These are phyloP conservation scores for Chaetophractus vellerosus DNA, from an alignment of 2,797 vertebrate genomes.

Conservation along the genomic window DNA sequence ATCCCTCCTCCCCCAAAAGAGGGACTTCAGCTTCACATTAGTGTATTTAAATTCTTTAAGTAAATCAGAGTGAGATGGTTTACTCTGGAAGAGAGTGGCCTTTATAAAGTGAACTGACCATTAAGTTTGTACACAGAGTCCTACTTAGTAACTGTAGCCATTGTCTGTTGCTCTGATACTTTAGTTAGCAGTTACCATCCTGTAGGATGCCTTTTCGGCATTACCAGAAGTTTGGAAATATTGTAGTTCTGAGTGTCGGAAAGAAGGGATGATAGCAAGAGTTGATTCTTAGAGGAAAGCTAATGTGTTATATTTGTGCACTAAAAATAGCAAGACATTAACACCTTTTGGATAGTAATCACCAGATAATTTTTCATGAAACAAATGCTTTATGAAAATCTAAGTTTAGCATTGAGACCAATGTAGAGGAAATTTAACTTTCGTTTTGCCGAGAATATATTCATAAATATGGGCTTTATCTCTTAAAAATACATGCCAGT, in stretches of 20 bases:
- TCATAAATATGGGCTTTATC: slow-evolving; percentile 54
- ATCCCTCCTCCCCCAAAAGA: neutral
- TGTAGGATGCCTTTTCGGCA: slow-evolving; percentile 47
- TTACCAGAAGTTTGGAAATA: slow-evolving; percentile 74
- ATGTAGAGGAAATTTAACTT: slow-evolving; percentile 29
- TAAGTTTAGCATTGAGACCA: slow-evolving; percentile 68
- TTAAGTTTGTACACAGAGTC: slow-evolving; percentile 74
- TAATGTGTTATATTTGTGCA: slow-evolving; percentile 68
- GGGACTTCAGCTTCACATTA: neutral
- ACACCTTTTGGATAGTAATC: slow-evolving; percentile 73
- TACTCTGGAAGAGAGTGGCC: slow-evolving; percentile 60
- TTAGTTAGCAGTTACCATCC: slow-evolving; percentile 70
- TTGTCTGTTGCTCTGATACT: slow-evolving; percentile 73
- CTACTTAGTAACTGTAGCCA: slow-evolving; percentile 73
- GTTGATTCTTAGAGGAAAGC: slow-evolving; percentile 65
- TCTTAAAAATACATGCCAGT: slow-evolving; percentile 77
- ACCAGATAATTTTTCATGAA: slow-evolving; percentile 81
- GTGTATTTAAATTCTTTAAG: slow-evolving; percentile 42
- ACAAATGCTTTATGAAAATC: slow-evolving; percentile 76
- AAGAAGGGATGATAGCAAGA: slow-evolving; percentile 65
- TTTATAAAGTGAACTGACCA: slow-evolving; percentile 2
- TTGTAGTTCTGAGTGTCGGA: slow-evolving; percentile 61
- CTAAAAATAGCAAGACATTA: slow-evolving; percentile 81
- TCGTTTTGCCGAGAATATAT: slow-evolving; percentile 24
- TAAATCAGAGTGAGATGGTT: slow-evolving; percentile 47